Base-by-base conservation (phyloP, 92 coral and sea anemone genomes). In the Porites cylindrica region DNA sequence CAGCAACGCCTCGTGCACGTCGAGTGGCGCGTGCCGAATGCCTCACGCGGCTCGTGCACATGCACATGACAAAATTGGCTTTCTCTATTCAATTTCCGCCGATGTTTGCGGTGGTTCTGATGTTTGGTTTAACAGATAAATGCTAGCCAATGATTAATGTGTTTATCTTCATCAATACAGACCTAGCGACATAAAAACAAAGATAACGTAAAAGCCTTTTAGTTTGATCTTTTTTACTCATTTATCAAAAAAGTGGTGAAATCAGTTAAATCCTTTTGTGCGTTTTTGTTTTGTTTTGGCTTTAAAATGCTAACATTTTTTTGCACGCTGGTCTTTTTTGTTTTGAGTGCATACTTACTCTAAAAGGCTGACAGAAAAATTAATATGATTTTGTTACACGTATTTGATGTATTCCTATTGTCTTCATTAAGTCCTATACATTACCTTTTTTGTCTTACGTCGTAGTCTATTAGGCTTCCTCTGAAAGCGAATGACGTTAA, bases 11-110 rank as follows among this genome's bases (percentile, higher is more conserved):
- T 3, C 53, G 43, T 6, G 78, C 21, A 6, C 65, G 8, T 9
- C 43, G 20, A 10, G 78, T 0, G 78, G 63, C 78, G 78, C 64
- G 78, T 72, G 77, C 77, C 78, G 24, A 75, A 53, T 21, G 78
- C 63, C 43, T 2, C 18, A 20, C 54, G 64, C 26, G 19, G 13
- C 18, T 47, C 53, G 78, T 56, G 61, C 61, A 56, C 11, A 10
- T 56, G 61, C 61, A 56, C 61, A 14, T 14, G 60, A 63, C 60
- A 23, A 16, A 62, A 14, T 8, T 62, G 66, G 53, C 3, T 75
- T 75, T 50, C 52, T 73, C 23, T 24, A 10, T 18, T 52, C 20
- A 32, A 32, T 32, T 75, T 75, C 26, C 38, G 63, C 38, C 13
- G 10, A 9, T 3, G 6, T 0, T 18, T 4, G 78, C 78, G 78